Conservation (phyloP, 2,888 invertebrate genomes). For the Microchrysa polita region DNA sequence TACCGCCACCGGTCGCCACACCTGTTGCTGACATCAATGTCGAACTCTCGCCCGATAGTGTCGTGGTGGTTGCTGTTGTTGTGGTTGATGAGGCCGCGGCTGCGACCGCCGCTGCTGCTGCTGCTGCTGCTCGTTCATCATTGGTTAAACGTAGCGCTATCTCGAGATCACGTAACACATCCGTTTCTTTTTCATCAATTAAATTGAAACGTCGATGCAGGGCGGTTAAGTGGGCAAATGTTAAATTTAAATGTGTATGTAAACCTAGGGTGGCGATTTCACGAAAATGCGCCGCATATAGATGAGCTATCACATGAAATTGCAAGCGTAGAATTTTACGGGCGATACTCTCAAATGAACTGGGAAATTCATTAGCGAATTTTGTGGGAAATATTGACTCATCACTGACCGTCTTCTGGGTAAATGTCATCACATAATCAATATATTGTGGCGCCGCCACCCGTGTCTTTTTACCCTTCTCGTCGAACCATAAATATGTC, state of each 20-base stretch:
- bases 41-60: constrained; percentile 41
- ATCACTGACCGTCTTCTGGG: constrained; percentile 96
- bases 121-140: constrained; percentile 62
- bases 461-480: constrained; percentile 97
- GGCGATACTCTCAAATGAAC: constrained; percentile 92
- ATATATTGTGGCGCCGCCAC: constrained; percentile 98
- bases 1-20: neutral
- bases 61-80: constrained; percentile 51
- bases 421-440: constrained; percentile 98
- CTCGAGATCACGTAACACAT: constrained; percentile 91
- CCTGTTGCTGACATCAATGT: constrained; percentile 37
- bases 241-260: constrained; percentile 96
- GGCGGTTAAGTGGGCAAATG: constrained; percentile 95
- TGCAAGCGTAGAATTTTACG: constrained; percentile 95
- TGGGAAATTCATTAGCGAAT: constrained; percentile 95
- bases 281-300: constrained; percentile 97
- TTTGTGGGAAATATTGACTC: constrained; percentile 98
- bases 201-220: constrained; percentile 86
- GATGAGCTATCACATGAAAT: constrained; percentile 98
- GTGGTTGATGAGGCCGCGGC: constrained; percentile 41
- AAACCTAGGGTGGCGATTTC: constrained; percentile 92
- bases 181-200: constrained; percentile 95
- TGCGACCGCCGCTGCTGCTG: constrained; percentile 46
- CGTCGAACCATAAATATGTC: constrained; percentile 98
- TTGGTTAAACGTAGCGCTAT: constrained; percentile 77